These are phyloP conservation scores for Cotesia congregata DNA, from an alignment of 2,888 invertebrate genomes.

Conservation along the genomic window DNA sequence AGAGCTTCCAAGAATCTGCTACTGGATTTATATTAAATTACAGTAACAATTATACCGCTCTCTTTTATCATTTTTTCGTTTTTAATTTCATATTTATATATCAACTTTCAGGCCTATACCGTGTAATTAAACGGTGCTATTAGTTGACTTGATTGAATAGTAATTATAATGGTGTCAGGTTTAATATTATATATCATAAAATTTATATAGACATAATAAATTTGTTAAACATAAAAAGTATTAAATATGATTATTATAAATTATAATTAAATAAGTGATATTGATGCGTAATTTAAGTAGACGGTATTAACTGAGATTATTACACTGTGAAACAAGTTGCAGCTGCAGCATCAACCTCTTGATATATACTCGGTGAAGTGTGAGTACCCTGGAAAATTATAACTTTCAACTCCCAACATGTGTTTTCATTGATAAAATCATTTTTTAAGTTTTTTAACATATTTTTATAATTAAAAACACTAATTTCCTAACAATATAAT, in stretches of 20 bases:
- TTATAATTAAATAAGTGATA: slow-evolving; percentile 3
- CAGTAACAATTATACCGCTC: too few species aligned
- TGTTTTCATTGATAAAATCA: slow-evolving; percentile 3
- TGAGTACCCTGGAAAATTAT: slow-evolving; percentile 2
- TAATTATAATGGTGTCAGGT: not conserved
- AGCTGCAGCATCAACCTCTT: slow-evolving; percentile 1
- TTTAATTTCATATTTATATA: too few species aligned
- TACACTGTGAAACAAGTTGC: slow-evolving; percentile 7
- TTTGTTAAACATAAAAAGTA: slow-evolving; percentile 5
- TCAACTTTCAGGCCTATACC: too few species aligned
- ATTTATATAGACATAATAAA: not conserved
- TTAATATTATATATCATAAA: not conserved
- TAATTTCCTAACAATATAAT: too few species aligned
- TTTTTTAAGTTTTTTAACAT: too few species aligned
- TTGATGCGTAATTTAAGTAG: slow-evolving; percentile 1
- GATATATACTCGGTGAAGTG: not conserved
- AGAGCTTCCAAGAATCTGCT: not conserved
- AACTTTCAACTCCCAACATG: not conserved
- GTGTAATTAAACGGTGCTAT: too few species aligned
- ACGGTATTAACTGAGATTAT: slow-evolving; percentile 9
- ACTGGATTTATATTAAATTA: not conserved
- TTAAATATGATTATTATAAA: slow-evolving; percentile 11
- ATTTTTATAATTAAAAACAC: too few species aligned
- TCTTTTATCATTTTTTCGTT: too few species aligned
- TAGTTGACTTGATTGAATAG: not conserved